phyloP scores from a whole-genome alignment of 1,140 invertebrate species.

The Eupeodes corollae region DNA sequence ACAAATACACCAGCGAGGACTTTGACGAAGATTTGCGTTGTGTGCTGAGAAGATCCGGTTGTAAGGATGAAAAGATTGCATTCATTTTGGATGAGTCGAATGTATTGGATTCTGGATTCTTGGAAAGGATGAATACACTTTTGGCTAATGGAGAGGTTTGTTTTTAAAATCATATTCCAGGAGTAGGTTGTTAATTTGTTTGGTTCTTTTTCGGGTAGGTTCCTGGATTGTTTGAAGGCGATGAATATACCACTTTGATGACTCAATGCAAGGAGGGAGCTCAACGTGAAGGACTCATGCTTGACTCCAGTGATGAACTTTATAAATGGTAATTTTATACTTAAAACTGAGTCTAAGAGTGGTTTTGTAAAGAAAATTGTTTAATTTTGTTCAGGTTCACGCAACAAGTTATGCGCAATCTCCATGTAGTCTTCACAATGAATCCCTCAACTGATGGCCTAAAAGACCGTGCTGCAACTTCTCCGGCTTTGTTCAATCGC shows the following conservation, averaged over 20 bases:
- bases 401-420: slow-evolving; percentile 94
- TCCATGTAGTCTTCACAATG: slow-evolving; percentile 99
- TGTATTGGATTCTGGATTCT: slow-evolving; percentile 94
- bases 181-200: not conserved
- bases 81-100: slow-evolving; percentile 99
- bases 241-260: slow-evolving; percentile 98
- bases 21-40: slow-evolving; percentile 97
- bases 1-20: slow-evolving; percentile 96
- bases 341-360: not conserved
- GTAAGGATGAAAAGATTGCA: slow-evolving; percentile 97
- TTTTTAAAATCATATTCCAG: slow-evolving; percentile 7
- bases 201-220: slow-evolving; percentile 13
- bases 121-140: slow-evolving; percentile 98
- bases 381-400: slow-evolving; percentile 55
- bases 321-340: slow-evolving; percentile 67
- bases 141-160: slow-evolving; percentile 88
- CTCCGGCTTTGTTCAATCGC: slow-evolving; percentile 96
- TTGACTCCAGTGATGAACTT: slow-evolving; percentile 95
- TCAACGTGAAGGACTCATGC: slow-evolving; percentile 93
- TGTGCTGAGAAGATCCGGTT: slow-evolving; percentile 87
- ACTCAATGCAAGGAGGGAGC: slow-evolving; percentile 99
- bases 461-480: slow-evolving; percentile 95
- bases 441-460: slow-evolving; percentile 97
- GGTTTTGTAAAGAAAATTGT: no score
- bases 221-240: slow-evolving; percentile 83